These are phyloP conservation scores for Osmoderma eremita DNA, from an alignment of 2,888 invertebrate species.

Conservation along the genomic window DNA sequence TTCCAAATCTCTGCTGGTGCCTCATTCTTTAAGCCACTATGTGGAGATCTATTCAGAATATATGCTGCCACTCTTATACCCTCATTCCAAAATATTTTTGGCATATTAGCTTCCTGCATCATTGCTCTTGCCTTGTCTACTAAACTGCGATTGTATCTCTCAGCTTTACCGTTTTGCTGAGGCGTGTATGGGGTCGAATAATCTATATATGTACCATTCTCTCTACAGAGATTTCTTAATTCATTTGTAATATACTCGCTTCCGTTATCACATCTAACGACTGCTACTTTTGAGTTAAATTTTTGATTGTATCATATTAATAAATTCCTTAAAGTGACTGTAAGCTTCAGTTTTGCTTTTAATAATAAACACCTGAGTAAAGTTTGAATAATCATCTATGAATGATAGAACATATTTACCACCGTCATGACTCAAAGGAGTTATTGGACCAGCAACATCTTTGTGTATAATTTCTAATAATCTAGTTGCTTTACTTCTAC, in stretches of 20 bases:
- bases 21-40: neutral
- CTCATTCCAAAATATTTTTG: conserved; percentile 43
- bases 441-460: conserved; percentile 38
- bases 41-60: conserved; percentile 36
- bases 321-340: neutral
- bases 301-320: conserved; percentile 9
- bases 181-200: conserved; percentile 43
- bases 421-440: conserved; percentile 37
- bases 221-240: conserved; percentile 40
- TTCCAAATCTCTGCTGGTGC: conserved; percentile 41
- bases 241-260: conserved; percentile 41
- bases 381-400: neutral
- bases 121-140: conserved; percentile 43
- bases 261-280: conserved; percentile 44
- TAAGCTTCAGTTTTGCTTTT: neutral
- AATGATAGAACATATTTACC: conserved; percentile 38
- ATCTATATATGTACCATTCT: conserved; percentile 42
- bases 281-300: conserved; percentile 32
- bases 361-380: neutral
- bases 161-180: conserved; percentile 43
- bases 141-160: conserved; percentile 43
- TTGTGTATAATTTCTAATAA: neutral
- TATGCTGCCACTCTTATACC: conserved; percentile 37
- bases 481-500: neutral
- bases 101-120: conserved; percentile 39